These are phyloP conservation scores for Camarhynchus parvulus DNA, from an alignment of 2,113 vertebrate species.

Conservation along the genomic window DNA sequence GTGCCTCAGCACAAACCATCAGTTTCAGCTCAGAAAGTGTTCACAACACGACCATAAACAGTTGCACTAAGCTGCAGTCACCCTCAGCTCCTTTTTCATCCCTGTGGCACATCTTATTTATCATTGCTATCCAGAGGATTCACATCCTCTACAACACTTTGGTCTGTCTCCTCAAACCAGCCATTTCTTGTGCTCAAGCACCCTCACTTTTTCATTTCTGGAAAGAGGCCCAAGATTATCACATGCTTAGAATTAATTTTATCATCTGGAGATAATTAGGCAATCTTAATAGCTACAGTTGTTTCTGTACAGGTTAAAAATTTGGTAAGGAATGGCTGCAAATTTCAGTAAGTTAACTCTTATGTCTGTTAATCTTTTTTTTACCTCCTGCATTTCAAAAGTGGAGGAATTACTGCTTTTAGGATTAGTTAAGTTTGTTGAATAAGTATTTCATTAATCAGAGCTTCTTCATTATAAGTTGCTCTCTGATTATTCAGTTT, in stretches of 20 bases:
- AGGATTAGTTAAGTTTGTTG: not conserved
- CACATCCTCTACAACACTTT: not conserved
- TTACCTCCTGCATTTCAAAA: not conserved
- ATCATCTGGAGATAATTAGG: not conserved
- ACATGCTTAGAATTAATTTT: not conserved
- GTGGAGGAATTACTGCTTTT: not conserved
- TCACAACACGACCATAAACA: not conserved
- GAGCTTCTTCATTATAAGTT: not conserved
- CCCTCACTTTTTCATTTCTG: not conserved
- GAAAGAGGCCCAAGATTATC: not conserved
- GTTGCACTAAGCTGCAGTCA: not conserved
- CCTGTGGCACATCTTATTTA: not conserved
- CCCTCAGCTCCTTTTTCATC: not conserved
- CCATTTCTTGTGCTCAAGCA: not conserved
- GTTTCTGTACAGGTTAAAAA: not conserved
- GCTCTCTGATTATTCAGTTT: not conserved
- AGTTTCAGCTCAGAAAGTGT: not conserved
- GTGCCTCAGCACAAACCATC: not conserved
- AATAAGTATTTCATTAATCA: not conserved
- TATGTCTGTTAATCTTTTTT: not conserved
- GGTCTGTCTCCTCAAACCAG: not conserved
- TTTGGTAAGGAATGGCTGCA: not conserved
- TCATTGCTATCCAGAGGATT: not conserved
- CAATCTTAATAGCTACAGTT: slow-evolving; percentile 8
- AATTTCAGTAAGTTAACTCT: not conserved